phyloP scores from a whole-genome alignment of 2,797 vertebrate species.

The Emys orbicularis region DNA sequence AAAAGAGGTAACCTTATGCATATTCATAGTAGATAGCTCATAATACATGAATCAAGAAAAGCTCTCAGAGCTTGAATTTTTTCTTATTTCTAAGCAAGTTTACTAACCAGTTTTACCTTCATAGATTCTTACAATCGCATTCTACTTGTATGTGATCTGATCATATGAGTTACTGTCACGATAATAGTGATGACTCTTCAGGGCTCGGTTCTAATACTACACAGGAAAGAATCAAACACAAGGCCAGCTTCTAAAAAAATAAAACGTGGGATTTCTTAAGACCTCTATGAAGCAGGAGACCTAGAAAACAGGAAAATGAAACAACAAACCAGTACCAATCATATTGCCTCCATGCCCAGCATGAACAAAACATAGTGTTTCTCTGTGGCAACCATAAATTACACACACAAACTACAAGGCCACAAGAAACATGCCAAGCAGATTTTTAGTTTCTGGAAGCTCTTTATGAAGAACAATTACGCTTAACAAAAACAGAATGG shows the following conservation, averaged over 20 bases:
- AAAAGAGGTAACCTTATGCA: conserved; percentile 86
- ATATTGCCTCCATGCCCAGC: conserved; percentile 34
- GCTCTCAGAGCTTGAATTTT: conserved; percentile 63
- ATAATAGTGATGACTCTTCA: conserved; percentile 27
- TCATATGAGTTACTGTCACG: not conserved
- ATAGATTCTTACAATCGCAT: not conserved
- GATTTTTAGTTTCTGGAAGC: conserved; percentile 59
- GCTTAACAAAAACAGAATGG: conserved; percentile 72
- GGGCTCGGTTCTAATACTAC: conserved; percentile 26
- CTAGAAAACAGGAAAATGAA: conserved; percentile 52
- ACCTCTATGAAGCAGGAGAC: conserved; percentile 17
- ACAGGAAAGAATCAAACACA: conserved; percentile 35
- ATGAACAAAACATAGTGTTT: conserved; percentile 71
- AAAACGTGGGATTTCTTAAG: conserved; percentile 32
- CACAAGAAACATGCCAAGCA: conserved; percentile 66
- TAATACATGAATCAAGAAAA: conserved; percentile 81
- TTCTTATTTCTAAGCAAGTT: conserved; percentile 61
- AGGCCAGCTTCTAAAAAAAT: conserved; percentile 17
- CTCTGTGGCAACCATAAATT: conserved; percentile 70
- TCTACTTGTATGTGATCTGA: not conserved
- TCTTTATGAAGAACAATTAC: conserved; percentile 74
- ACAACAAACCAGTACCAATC: conserved; percentile 24
- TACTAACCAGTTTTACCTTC: conserved; percentile 34
- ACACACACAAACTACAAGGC: conserved; percentile 48
- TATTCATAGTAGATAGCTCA: conserved; percentile 82